A percentile compares a stretch with the other conserved stretches of the same genome.
Conservation (phyloP, 2,113 vertebrate species). For the Sander lucioperca region DNA sequence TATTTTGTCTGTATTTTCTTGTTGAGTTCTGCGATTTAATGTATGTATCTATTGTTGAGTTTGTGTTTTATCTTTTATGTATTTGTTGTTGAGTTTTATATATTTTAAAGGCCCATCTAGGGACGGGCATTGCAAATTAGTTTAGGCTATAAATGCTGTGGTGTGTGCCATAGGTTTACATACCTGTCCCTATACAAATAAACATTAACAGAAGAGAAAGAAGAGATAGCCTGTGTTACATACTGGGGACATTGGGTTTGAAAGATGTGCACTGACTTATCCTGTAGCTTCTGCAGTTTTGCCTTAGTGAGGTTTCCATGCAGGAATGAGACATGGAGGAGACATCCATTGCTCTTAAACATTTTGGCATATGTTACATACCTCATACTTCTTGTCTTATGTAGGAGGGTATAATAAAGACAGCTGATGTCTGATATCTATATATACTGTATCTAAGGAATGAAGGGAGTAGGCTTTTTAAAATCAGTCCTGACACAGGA, state of each 20-base stretch:
- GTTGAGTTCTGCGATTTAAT: too few relatives aligned
- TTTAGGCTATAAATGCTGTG: too few relatives aligned
- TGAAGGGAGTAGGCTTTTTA: conserved; percentile 47
- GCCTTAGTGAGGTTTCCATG: not conserved
- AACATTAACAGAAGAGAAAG: too few relatives aligned
- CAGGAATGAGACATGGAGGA: not conserved
- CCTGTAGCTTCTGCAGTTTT: not conserved
- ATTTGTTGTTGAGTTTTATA: too few relatives aligned
- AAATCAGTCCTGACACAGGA: conserved; percentile 8
- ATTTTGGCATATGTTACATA: not conserved
- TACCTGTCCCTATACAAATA: too few relatives aligned
- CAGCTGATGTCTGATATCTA: conserved; percentile 18
- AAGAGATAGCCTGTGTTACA: too few relatives aligned
- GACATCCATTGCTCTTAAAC: not conserved
- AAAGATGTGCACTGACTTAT: not conserved
- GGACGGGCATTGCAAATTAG: too few relatives aligned
- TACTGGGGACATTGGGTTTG: not conserved
- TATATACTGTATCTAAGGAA: conserved; percentile 37
- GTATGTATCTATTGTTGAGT: too few relatives aligned
- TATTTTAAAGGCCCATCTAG: too few relatives aligned
- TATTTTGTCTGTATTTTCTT: too few relatives aligned
- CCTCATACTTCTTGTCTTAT: not conserved
- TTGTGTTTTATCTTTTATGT: too few relatives aligned
- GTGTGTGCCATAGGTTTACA: too few relatives aligned
- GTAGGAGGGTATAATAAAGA: conserved; percentile 11